Evolutionary conservation across 2,797 vertebrate species (phyloP).

Genomic region (Channa striata): DNA sequence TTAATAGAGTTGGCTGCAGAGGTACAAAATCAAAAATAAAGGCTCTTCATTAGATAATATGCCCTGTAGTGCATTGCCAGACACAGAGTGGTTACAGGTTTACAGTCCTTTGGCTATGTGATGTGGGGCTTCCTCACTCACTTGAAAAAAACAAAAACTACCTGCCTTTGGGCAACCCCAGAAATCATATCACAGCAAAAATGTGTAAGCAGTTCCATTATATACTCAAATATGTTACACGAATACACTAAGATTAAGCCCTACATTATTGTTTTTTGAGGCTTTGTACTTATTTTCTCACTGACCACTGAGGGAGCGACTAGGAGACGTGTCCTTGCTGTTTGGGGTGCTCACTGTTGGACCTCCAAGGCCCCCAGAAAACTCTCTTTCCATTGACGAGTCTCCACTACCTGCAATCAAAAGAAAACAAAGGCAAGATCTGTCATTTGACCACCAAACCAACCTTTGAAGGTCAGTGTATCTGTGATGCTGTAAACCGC

Average conservation of each 20-base stretch:
- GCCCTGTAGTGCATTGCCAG: neutral
- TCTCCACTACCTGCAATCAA: conserved; percentile 90
- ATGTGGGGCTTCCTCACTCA: conserved; percentile 1
- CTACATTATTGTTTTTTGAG: neutral
- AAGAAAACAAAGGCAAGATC: conserved; percentile 20
- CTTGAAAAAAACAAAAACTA: neutral
- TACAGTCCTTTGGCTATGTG: neutral
- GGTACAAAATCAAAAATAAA: conserved; percentile 19
- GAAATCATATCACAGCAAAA: neutral
- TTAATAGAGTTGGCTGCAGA: conserved; percentile 95
- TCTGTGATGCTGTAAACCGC: conserved; percentile 26
- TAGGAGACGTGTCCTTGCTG: conserved; percentile 95
- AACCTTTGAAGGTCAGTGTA: neutral
- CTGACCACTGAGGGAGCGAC: conserved; percentile 94
- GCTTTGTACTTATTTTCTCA: conserved; percentile 34
- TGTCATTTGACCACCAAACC: conserved; percentile 2
- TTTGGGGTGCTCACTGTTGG: conserved; percentile 95
- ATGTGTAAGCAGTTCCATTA: neutral
- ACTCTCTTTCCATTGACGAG: conserved; percentile 97
- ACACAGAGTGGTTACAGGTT: neutral
- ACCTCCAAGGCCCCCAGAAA: conserved; percentile 91
- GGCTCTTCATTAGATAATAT: neutral
- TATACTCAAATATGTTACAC: neutral
- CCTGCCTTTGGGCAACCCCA: neutral
- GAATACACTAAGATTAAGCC: neutral